A percentile compares a stretch with the other conserved stretches of the same genome.
These are phyloP conservation scores for Ophraella communa DNA, from an alignment of 2,888 invertebrate genomes.

Conservation along the genomic window DNA sequence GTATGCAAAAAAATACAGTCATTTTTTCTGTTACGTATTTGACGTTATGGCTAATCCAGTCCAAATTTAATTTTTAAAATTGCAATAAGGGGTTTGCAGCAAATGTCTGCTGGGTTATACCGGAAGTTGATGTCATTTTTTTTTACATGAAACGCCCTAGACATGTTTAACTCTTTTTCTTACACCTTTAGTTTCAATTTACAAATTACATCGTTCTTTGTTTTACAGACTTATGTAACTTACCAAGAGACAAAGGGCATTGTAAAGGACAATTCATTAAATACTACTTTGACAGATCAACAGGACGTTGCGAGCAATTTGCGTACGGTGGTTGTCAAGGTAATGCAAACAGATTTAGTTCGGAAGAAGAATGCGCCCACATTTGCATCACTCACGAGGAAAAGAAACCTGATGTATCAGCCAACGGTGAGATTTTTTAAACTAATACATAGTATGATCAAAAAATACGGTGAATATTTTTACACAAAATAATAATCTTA, in stretches of 20 bases:
- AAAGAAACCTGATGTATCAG: constrained; percentile 55
- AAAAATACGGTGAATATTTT: too few species aligned
- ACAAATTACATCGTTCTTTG: not conserved
- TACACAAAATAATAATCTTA: too few species aligned
- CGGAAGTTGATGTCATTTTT: too few species aligned
- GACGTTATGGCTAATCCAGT: too few species aligned
- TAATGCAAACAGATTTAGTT: constrained; percentile 83
- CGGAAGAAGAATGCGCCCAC: constrained; percentile 74
- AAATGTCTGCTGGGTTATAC: too few species aligned
- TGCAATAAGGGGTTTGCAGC: too few species aligned
- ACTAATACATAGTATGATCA: too few species aligned
- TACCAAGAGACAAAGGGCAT: constrained; percentile 71
- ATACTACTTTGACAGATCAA: constrained; percentile 71
- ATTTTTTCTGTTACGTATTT: too few species aligned
- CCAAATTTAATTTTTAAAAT: too few species aligned
- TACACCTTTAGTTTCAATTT: too few species aligned
- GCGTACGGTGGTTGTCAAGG: constrained; percentile 84
- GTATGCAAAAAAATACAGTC: constrained; percentile 61
- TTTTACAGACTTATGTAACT: constrained; percentile 73
- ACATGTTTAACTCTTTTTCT: too few species aligned
- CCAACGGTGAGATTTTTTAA: constrained; percentile 48
- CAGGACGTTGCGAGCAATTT: constrained; percentile 72
- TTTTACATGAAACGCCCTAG: too few species aligned
- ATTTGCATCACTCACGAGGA: constrained; percentile 71
- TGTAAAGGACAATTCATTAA: constrained; percentile 72